Base-by-base conservation (phyloP, 2,113 vertebrate genomes). In the Ramphastos sulfuratus region DNA sequence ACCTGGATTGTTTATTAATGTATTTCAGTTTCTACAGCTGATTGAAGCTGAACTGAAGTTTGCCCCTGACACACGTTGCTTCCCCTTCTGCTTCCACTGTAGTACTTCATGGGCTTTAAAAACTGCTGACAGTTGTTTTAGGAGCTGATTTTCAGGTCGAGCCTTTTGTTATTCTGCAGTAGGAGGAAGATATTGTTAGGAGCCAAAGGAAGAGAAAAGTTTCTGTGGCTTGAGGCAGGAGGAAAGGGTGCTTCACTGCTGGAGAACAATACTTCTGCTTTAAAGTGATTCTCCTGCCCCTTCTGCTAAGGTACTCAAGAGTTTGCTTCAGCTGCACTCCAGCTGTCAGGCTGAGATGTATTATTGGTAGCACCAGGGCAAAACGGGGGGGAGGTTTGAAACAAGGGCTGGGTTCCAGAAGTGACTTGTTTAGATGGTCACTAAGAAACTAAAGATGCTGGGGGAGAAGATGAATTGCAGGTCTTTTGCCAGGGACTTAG, bases 301-400 rank as follows among this genome's bases (percentile, higher is more conserved):
- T 94, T 31, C 88, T 93, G 61, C 20, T 11, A 8, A 65, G 55
- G 59, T 55, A 39, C 50, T 71, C 24, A 12, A 21, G 61, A 48
- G 31, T 42, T 44, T 0, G 1, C 21, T n/a, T 30, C 1, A 1
- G 66, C 54, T 21, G 21, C 0, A 0, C 50, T 89, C 39, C 21
- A 14, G 60, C 56, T 48, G 7, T 31, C 23, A 2, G 78, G 12
- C 25, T 46, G 54, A 59, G 55, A 14, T 16, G 20, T 7, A 2
- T 30, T 39, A 17, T 1, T 1, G 1, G 31, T 25, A 69, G 44
- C 75, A 31, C 37, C 2, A 1, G 27, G 37, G 30, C n/a, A 61
- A 55, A 82, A 25, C 0, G 0, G 37, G 50, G 50, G 46, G 64
- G 14, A 74, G 30, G 20, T 72, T 84, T 65, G 55, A 48, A 58